Evolutionary conservation across 2,888 invertebrate species (phyloP), one percentile per base, ranked within the genome.

Genomic region (Drosophila kanekoi): DNA sequence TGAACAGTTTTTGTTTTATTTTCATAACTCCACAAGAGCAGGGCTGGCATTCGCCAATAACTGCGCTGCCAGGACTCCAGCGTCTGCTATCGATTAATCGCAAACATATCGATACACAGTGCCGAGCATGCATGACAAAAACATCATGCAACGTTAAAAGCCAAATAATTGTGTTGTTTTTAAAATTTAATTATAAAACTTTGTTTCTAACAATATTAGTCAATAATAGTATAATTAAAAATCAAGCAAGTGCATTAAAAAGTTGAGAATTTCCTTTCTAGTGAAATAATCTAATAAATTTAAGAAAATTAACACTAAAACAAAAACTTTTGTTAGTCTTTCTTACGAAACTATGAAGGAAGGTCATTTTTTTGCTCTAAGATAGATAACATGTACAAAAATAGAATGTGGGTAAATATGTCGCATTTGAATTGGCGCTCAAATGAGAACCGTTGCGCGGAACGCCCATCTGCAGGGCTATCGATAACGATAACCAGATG

Each of bases 1-100:
- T 23, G 20, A 72, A 52, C 44, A 59, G 14, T 56, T 77, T 72
- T 70, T 58, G 64, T 61, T 70, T 59, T 67, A 67, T 62, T 56
- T 77, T 77, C 59, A 53, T 62, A 57, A 77, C 67, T 77, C 10
- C 49, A 57, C 38, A 61, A 51, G 43, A 64, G 33, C 77, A 74
- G 74, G 74, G 77, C 72, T 74, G 72, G 77, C 60, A 54, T 53
- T 76, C n/a, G 58, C 52, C 64, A 64, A 64, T 53, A 64, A 38
- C 41, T 64, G 52, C 44, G 52, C 44, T 48, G 48, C 32, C 48
- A 64, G 44, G 41, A 40, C 54, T 72, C 54, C 37, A 66, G n/a
- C 13, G 33, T 10, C 2, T 18, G 18, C 4, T 61, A 68, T 68
- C 58, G 62, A n/a, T 52, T 13, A 33, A 20, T 20, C n/a, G 3